Evolutionary conservation across 2,113 vertebrate species (phyloP).

Genomic region (Chloropsis cyanopogon): DNA sequence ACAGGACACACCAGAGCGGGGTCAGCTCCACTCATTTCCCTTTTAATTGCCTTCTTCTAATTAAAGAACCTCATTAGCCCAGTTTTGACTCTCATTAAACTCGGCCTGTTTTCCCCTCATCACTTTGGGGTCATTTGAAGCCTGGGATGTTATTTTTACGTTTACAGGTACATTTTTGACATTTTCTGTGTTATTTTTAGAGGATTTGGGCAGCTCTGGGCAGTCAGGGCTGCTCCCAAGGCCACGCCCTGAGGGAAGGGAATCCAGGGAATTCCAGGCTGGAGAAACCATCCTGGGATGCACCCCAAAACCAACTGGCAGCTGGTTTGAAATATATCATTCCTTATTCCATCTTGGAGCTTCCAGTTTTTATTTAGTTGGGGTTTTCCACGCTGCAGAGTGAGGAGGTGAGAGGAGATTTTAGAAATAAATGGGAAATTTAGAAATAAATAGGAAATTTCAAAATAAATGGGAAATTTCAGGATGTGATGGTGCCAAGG

Average conservation of each 20-base stretch:
- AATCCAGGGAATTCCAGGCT: background rate
- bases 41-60: background rate
- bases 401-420: too few relatives aligned
- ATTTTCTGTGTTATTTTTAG: too few relatives aligned
- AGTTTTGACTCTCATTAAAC: background rate
- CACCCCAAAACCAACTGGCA: background rate
- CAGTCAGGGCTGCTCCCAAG: background rate
- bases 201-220: background rate
- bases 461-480: too few relatives aligned
- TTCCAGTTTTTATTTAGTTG: too few relatives aligned
- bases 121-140: background rate
- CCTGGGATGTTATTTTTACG: too few relatives aligned
- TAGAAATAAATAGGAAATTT: too few relatives aligned
- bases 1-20: too few relatives aligned
- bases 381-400: too few relatives aligned
- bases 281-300: background rate
- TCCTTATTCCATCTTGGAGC: background rate
- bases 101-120: rapidly evolving
- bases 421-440: too few relatives aligned
- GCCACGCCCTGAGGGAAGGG: too few relatives aligned
- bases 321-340: background rate
- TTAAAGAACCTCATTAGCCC: background rate
- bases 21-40: background rate
- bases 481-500: too few relatives aligned
- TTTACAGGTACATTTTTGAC: too few relatives aligned